A percentile compares a stretch with the other conserved stretches of the same genome.
These are phyloP conservation scores for Phymorhynchus buccinoides DNA, from an alignment of 1,140 invertebrate species.

Conservation along the genomic window DNA sequence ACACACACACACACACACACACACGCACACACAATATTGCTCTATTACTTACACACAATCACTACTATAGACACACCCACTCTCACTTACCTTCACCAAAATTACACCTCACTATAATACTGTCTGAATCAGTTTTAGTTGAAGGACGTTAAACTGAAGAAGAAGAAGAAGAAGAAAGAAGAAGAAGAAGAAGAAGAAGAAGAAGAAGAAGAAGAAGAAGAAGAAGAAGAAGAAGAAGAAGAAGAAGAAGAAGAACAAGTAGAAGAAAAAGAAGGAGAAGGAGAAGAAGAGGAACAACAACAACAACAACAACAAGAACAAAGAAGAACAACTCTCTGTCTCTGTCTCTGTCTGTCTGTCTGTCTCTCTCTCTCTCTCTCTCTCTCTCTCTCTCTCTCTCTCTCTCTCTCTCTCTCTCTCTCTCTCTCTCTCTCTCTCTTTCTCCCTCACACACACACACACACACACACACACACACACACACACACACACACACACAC, in stretches of 20 bases:
- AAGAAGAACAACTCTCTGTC: background rate
- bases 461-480: too few relatives aligned
- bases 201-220: background rate
- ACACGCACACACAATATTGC: too few relatives aligned
- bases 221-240: constrained; percentile 8
- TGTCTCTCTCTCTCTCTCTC: background rate
- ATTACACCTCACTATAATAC: too few relatives aligned
- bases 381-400: background rate
- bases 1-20: too few relatives aligned
- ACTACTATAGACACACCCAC: too few relatives aligned
- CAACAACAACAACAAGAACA: too few relatives aligned
- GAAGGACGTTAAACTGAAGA: background rate
- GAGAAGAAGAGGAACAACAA: background rate
- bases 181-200: constrained; percentile 1
- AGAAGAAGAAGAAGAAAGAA: background rate
- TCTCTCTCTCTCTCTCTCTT: background rate
- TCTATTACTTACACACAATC: too few relatives aligned
- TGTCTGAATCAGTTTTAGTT: background rate
- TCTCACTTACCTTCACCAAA: too few relatives aligned
- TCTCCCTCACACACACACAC: background rate
- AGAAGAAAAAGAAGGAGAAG: background rate
- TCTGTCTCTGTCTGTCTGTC: background rate
- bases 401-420: background rate
- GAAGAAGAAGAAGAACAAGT: background rate
- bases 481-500: constrained; percentile 14